These are phyloP conservation scores for Erebia aethiops DNA, from an alignment of 2,888 invertebrate species.

Conservation along the genomic window DNA sequence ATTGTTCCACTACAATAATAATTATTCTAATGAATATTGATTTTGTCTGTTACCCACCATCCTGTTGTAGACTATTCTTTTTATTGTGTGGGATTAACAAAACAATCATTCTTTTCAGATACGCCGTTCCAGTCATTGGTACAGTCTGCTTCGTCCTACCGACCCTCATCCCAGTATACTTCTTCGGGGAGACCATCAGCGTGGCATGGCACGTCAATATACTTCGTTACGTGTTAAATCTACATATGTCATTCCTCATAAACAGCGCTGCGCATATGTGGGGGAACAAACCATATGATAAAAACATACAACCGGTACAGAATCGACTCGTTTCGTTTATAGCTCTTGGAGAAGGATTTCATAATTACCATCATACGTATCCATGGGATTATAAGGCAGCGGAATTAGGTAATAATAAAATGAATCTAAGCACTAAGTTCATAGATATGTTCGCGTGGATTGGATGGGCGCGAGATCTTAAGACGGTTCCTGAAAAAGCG, in stretches of 20 bases:
- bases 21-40: too few relatives aligned
- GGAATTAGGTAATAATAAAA: constrained; percentile 50
- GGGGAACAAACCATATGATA: constrained; percentile 74
- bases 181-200: constrained; percentile 80
- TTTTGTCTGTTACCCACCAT: not conserved
- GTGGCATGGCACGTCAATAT: constrained; percentile 63
- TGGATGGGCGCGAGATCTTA: constrained; percentile 63
- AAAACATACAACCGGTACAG: constrained; percentile 49
- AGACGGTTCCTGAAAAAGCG: constrained; percentile 47
- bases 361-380: constrained; percentile 61
- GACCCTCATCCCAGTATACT: constrained; percentile 73
- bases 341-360: constrained; percentile 52
- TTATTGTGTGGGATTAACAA: not conserved
- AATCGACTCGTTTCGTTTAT: constrained; percentile 46
- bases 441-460: constrained; percentile 58
- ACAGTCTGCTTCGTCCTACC: constrained; percentile 75
- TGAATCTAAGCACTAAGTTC: constrained; percentile 51
- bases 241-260: constrained; percentile 83
- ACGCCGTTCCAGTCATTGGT: constrained; percentile 84
- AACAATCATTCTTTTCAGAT: constrained; percentile 53
- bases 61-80: too few relatives aligned
- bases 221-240: constrained; percentile 78
- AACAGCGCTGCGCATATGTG: constrained; percentile 85
- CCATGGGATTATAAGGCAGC: constrained; percentile 60
- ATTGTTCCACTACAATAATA: too few relatives aligned